Conservation (phyloP, 2,113 vertebrate genomes). For the Potamarius usumacintae region DNA sequence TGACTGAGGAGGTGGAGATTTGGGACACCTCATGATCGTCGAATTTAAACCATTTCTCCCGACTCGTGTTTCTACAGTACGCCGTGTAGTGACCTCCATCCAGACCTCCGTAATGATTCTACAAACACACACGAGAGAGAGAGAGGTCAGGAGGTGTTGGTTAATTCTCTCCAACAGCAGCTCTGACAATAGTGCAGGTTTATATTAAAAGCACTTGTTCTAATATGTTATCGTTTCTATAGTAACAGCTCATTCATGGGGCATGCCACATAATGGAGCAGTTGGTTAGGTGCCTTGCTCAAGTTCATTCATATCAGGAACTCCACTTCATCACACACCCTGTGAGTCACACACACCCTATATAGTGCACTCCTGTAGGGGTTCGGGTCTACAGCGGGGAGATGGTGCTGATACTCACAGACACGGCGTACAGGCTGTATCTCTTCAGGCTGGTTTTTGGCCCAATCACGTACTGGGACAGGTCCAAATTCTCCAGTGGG, state of each 20-base stretch:
- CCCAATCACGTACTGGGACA: conserved; percentile 92
- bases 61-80: conserved; percentile 87
- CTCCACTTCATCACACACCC: background rate
- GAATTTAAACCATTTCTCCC: conserved; percentile 96
- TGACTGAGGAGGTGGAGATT: conserved; percentile 86
- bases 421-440: conserved; percentile 92
- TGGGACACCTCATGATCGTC: conserved; percentile 95
- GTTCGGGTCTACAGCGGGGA: too few relatives aligned
- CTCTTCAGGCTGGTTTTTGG: conserved; percentile 85
- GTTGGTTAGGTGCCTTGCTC: too few relatives aligned
- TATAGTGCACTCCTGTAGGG: too few relatives aligned
- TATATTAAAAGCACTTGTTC: background rate
- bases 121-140: background rate
- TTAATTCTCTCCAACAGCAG: background rate
- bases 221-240: background rate
- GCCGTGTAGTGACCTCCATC: conserved; percentile 98
- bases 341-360: background rate
- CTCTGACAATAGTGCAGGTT: background rate
- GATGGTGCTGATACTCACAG: conserved; percentile 79
- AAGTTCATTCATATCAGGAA: too few relatives aligned
- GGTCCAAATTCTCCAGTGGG: conserved; percentile 88
- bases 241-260: background rate
- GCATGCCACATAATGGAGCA: too few relatives aligned
- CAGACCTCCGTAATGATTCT: conserved; percentile 97
- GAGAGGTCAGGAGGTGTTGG: background rate